Base-by-base conservation (phyloP, 2,797 vertebrate species). In the Paramormyrops hopkinsi region DNA sequence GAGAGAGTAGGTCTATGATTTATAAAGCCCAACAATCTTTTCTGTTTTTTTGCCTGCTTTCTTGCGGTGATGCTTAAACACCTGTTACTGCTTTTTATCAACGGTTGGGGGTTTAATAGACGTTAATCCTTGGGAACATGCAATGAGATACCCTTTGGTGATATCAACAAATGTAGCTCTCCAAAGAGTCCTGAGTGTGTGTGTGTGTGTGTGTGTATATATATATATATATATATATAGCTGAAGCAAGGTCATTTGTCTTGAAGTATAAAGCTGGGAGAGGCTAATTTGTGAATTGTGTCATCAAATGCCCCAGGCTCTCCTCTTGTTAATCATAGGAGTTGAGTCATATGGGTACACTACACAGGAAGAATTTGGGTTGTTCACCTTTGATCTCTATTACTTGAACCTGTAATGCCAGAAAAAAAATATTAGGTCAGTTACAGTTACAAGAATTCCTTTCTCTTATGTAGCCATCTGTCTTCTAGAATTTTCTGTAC, bases 1-100 rank as follows among this genome's bases (percentile, higher is more conserved):
- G 95, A 96, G 94, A 95, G 93, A 96, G 95, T 94, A 96, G 93
- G 54, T 6, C 37, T 65, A 94, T 97, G 96, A 98, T 97, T 97
- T 97, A 97, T 96, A 94, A 95, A 90, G 91, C 90, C 11, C 91
- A 88, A 92, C 94, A 92, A 94, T 92, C 95, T 95, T 93, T 94
- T 95, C 94, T 96, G 94, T 96, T 96, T 96, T 96, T 96, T 94
- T 94, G 95, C 87, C 90, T 90, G 91, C 91, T 91, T 91, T 91
- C 91, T 93, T 91, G 93, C 90, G 91, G 93, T 89, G 90, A 89
- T 94, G 91, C 90, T 91, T 91, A 89, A 94, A 93, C 96, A 96
- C 96, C 96, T 96, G 96, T 95, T 95, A 90, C 90, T 90, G 62
- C 88, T 82, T 76, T 92, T 87, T 90, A 89, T 12, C 12, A 65